Evolutionary conservation across 2,888 invertebrate species (phyloP).

Genomic region (Calliscelio sp.): DNA sequence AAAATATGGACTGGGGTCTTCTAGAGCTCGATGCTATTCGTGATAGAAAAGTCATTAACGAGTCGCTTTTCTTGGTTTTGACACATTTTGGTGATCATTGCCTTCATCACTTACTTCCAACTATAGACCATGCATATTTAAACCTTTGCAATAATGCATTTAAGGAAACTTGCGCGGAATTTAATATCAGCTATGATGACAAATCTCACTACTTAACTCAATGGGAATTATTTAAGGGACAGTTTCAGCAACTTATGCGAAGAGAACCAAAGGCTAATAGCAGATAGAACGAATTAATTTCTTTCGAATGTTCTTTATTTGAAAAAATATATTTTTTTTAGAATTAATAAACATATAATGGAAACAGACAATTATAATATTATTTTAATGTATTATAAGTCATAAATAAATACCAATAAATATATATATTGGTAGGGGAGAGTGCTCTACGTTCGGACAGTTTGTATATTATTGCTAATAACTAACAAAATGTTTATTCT

Average conservation of each 20-base stretch:
- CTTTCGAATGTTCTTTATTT: too few relatives aligned
- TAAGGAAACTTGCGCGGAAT: conserved; percentile 89
- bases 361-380: too few relatives aligned
- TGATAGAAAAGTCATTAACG: conserved; percentile 90
- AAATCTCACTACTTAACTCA: conserved; percentile 85
- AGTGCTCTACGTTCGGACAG: too few relatives aligned
- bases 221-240: conserved; percentile 89
- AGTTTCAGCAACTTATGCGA: conserved; percentile 88
- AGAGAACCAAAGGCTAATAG: conserved; percentile 85
- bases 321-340: too few relatives aligned
- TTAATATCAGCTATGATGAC: conserved; percentile 86
- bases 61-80: conserved; percentile 89
- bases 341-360: too few relatives aligned
- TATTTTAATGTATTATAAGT: too few relatives aligned
- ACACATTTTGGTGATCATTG: conserved; percentile 92
- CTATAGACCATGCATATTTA: conserved; percentile 91
- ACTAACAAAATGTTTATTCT: too few relatives aligned
- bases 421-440: too few relatives aligned
- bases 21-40: conserved; percentile 91
- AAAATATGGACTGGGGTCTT: conserved; percentile 91
- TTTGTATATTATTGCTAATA: too few relatives aligned
- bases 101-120: conserved; percentile 93
- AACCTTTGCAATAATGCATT: conserved; percentile 89
- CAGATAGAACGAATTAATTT: too few relatives aligned
- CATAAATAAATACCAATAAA: too few relatives aligned